A percentile compares a stretch with the other conserved stretches of the same genome.
Conservation (phyloP, 2,888 invertebrate species). For the Melitaea athalia region DNA sequence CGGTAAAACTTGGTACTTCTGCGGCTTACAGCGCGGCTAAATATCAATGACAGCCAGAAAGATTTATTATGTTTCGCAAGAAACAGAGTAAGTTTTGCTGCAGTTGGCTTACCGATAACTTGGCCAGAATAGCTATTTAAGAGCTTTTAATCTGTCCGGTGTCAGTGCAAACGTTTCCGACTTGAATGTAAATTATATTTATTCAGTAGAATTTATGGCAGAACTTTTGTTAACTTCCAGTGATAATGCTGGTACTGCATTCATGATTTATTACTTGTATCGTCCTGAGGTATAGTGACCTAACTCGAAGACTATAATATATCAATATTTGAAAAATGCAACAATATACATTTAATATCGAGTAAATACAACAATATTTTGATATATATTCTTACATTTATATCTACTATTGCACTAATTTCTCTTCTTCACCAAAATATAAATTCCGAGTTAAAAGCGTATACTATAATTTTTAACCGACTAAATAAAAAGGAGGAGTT, state of each 20-base stretch:
- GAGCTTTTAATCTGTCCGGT: conserved; percentile 64
- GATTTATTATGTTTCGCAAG: conserved; percentile 76
- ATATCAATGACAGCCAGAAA: conserved; percentile 77
- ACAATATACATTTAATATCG: background rate
- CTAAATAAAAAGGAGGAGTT: too few relatives aligned
- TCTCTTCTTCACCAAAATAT: too few relatives aligned
- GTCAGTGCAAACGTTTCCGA: conserved; percentile 49
- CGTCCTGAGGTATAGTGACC: conserved; percentile 4
- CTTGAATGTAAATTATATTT: conserved; percentile 50
- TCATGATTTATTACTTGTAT: conserved; percentile 26
- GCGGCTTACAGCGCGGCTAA: conserved; percentile 66
- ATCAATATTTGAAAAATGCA: background rate
- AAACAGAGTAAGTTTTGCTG: conserved; percentile 65
- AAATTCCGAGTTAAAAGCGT: too few relatives aligned
- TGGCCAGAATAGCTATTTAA: conserved; percentile 57
- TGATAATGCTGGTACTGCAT: conserved; percentile 34
- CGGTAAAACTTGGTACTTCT: conserved; percentile 31
- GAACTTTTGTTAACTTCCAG: conserved; percentile 39
- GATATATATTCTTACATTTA: too few relatives aligned
- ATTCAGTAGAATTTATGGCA: conserved; percentile 44
- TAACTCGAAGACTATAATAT: background rate
- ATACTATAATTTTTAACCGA: too few relatives aligned
- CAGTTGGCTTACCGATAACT: conserved; percentile 72
- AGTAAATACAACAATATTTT: too few relatives aligned
- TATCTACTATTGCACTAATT: too few relatives aligned